These are phyloP conservation scores for Corythaixoides concolor DNA, from an alignment of 2,113 vertebrate genomes.

Conservation along the genomic window DNA sequence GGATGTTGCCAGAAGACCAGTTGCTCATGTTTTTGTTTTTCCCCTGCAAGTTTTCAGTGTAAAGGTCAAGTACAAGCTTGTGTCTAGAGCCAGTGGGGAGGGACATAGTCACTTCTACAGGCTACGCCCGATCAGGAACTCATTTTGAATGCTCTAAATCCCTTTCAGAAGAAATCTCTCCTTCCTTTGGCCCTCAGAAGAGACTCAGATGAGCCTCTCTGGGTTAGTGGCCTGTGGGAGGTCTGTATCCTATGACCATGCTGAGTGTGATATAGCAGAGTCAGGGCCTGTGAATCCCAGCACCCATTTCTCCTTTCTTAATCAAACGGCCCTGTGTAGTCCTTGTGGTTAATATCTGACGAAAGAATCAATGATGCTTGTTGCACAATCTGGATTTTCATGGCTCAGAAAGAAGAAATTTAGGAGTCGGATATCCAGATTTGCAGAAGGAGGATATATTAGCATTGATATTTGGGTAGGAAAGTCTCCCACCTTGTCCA, in stretches of 20 bases:
- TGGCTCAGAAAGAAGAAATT: neutral
- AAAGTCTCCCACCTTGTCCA: neutral
- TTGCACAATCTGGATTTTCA: neutral
- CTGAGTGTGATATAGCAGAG: neutral
- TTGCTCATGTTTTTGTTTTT: neutral
- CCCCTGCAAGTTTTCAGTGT: neutral
- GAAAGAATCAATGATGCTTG: neutral
- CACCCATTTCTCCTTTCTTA: neutral
- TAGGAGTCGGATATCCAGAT: neutral
- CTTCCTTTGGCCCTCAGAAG: neutral
- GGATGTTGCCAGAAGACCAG: neutral
- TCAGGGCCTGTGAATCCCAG: neutral
- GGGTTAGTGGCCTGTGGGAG: neutral
- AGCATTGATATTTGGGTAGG: neutral
- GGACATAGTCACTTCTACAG: neutral
- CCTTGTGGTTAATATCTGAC: neutral
- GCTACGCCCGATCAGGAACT: neutral
- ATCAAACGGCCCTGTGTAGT: neutral
- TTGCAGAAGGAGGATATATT: neutral
- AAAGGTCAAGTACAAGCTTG: neutral
- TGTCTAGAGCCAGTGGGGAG: neutral
- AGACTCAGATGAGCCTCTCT: neutral
- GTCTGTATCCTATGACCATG: neutral
- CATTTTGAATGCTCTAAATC: neutral
- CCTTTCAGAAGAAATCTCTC: neutral